Evolutionary conservation across 2,113 vertebrate species (phyloP), one percentile per base, ranked within the genome.

Genomic region (Trematomus loennbergii): DNA sequence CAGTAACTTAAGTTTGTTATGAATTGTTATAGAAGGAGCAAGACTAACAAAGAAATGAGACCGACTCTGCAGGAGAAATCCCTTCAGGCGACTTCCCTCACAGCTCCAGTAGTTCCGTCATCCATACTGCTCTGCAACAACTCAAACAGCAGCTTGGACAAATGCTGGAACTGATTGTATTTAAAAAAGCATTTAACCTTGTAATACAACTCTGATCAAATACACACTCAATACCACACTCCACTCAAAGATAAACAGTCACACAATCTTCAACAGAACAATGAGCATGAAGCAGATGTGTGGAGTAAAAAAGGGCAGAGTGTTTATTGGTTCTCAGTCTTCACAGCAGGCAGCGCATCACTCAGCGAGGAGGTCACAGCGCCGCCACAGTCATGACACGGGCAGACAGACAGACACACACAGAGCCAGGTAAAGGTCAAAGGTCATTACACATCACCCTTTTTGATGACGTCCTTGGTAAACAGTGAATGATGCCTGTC

Each of bases 301-400:
- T 91, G 79, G 89, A 91, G 90, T 94, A 94, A 93, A 91, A 92
- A 94, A 94, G 80, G 87, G 84, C 85, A 93, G 89, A 92, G 87
- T 94, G 89, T 96, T 94, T 94, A 94, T 95, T 94, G 86, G 85
- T 91, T 92, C 67, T 90, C 86, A 83, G 85, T 90, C 84, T 87
- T 89, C 65, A 83, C 93, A 92, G 82, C 84, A 81, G 92, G 86
- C 81, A 90, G 97, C 96, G 94, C 97, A 85, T 98, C 97, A 83
- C 97, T 96, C 94, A 89, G 57, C 61, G 18, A 0, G 2, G 94
- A 98, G 97, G 94, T 98, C 98, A 98, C 91, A 93, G 96, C 94
- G 95, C 96, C 53, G 33, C 79, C 20, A 61, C 87, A 84, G 50
- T 78, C 84, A 84, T 45, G 59, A 84, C 78, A 82, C 46, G 57